Evolutionary conservation across 2,888 invertebrate genomes (phyloP).

Genomic region (Andrena marginata): DNA sequence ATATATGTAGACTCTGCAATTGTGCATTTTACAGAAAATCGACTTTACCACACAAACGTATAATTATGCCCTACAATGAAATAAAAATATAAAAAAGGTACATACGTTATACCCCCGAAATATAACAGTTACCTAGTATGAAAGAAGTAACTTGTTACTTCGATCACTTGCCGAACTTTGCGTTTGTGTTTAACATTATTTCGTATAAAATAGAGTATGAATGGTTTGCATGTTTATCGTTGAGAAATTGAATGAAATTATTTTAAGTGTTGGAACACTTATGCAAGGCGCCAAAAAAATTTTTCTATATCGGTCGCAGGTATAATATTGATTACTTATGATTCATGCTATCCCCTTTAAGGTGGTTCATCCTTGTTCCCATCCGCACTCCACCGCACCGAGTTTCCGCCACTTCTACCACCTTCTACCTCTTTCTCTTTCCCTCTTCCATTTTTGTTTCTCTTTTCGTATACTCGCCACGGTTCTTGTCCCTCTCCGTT

Average conservation of each 20-base stretch:
- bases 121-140: background rate
- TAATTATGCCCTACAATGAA: background rate
- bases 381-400: constrained; percentile 71
- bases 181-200: background rate
- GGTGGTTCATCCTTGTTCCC: constrained; percentile 83
- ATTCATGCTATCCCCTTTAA: constrained; percentile 83
- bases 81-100: background rate
- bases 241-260: constrained; percentile 2
- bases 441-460: constrained; percentile 43
- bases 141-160: background rate
- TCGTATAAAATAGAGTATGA: background rate
- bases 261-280: background rate
- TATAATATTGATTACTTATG: constrained; percentile 84
- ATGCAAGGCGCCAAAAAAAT: constrained; percentile 39
- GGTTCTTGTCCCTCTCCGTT: constrained; percentile 37
- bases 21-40: background rate
- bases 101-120: background rate
- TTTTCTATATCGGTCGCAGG: constrained; percentile 73
- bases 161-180: no score
- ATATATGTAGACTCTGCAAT: background rate
- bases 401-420: constrained; percentile 72
- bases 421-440: constrained; percentile 34
- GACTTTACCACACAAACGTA: background rate
- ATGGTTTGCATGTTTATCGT: background rate
- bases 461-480: constrained; percentile 43